Percentiles rank a stretch among this genome's conserved stretches.
Conservation (phyloP, 2,888 invertebrate genomes). For the Hirtodrosophila histrioides region DNA sequence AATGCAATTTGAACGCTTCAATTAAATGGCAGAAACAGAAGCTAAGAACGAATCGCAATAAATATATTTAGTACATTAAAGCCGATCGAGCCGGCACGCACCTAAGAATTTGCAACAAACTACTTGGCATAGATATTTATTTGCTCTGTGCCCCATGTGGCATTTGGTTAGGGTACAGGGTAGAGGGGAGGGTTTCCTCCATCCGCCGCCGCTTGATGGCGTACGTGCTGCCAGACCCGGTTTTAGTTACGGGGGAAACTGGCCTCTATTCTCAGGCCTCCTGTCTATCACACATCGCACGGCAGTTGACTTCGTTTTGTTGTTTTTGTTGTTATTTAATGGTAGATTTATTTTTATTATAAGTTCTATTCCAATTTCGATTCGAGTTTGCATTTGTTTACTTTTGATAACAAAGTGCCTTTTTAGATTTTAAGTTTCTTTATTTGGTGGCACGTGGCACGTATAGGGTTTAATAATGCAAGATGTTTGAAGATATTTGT, state of each 20-base stretch:
- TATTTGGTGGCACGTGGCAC: conserved; percentile 15
- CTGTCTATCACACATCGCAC: background rate
- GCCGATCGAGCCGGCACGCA: conserved; percentile 27
- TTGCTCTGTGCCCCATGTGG: too few species aligned
- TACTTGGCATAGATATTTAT: background rate
- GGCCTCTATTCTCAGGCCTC: conserved; percentile 4
- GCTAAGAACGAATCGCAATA: conserved; percentile 26
- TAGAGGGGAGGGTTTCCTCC: conserved; percentile 7
- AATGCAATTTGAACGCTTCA: conserved; percentile 61
- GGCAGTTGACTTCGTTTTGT: too few species aligned
- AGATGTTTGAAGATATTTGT: too few species aligned
- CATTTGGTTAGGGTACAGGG: conserved; percentile 1
- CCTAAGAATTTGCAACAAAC: conserved; percentile 15
- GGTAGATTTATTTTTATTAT: conserved; percentile 33
- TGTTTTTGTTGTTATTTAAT: conserved; percentile 38
- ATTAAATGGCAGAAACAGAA: conserved; percentile 64
- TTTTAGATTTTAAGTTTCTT: background rate
- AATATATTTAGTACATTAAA: conserved; percentile 21
- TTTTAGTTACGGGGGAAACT: background rate
- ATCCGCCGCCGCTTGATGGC: background rate
- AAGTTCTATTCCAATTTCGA: conserved; percentile 31
- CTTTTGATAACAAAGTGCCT: conserved; percentile 40
- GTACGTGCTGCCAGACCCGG: conserved; percentile 32
- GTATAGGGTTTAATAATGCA: too few species aligned
- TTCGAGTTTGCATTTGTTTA: conserved; percentile 37